A percentile compares a stretch with the other conserved stretches of the same genome.
These are phyloP conservation scores for Dicranocentrus wangi DNA, from an alignment of 2,888 invertebrate genomes.

Conservation along the genomic window DNA sequence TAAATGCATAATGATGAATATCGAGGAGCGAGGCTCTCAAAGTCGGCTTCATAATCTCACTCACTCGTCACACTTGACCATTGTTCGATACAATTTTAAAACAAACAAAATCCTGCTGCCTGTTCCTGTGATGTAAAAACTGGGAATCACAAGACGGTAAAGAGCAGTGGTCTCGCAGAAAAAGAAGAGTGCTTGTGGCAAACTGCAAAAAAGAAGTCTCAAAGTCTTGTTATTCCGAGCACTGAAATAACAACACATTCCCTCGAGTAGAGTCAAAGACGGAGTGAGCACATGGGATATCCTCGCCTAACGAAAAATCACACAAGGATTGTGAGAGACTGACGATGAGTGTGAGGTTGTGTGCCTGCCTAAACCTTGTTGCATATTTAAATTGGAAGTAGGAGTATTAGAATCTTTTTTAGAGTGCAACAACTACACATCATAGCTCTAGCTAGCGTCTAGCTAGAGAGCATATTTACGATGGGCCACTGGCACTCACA, in stretches of 20 bases:
- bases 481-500: too few species aligned
- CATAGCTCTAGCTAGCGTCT: not conserved
- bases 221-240: not conserved
- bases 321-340: not conserved
- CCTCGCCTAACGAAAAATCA: too few species aligned
- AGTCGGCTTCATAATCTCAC: not conserved
- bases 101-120: slow-evolving; percentile 6
- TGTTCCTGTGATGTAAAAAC: not conserved
- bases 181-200: not conserved
- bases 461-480: too few species aligned
- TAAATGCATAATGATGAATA: slow-evolving; percentile 16
- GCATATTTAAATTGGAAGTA: not conserved
- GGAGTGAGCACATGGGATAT: slow-evolving; percentile 14
- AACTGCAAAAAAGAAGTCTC: not conserved
- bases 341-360: too few species aligned
- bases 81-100: slow-evolving; percentile 11
- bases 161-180: not conserved
- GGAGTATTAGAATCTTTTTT: not conserved
- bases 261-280: slow-evolving; percentile 1
- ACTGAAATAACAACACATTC: slow-evolving; percentile 9
- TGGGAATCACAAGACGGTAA: too few species aligned
- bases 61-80: slow-evolving; percentile 1
- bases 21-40: not conserved
- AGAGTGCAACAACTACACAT: not conserved
- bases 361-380: too few species aligned